Conservation (phyloP, 2,113 vertebrate species). For the Lonchura striata region DNA sequence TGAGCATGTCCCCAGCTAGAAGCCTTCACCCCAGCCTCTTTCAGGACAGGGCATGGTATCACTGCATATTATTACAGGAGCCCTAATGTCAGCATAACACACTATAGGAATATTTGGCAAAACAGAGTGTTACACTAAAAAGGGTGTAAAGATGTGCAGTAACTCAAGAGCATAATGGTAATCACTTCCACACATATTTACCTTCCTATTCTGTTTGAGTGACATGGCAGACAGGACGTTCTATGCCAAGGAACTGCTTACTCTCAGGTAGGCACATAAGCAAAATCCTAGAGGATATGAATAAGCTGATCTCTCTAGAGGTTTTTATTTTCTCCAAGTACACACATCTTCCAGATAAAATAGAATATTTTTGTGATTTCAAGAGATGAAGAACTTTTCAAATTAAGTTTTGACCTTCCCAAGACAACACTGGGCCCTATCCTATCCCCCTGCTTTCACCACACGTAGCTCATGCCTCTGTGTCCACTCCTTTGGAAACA, state of each 20-base stretch:
- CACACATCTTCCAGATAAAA: not conserved
- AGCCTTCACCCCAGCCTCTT: not conserved
- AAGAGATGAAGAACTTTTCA: not conserved
- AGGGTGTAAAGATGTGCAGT: not conserved
- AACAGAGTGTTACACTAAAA: not conserved
- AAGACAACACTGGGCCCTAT: not conserved
- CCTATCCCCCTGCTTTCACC: not conserved
- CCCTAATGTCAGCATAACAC: not conserved
- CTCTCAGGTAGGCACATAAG: not conserved
- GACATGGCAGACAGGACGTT: not conserved
- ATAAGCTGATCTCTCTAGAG: not conserved
- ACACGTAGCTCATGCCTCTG: fast-evolving
- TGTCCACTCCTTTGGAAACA: not conserved
- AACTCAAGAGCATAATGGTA: not conserved
- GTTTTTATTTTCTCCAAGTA: not conserved
- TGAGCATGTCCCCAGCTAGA: not conserved
- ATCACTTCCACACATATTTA: not conserved
- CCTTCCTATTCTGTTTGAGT: not conserved
- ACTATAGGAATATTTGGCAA: not conserved
- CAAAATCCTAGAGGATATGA: not conserved
- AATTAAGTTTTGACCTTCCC: not conserved
- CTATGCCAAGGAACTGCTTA: not conserved
- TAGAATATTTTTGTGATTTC: not conserved
- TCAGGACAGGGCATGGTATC: not conserved
- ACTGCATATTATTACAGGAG: not conserved